These are phyloP conservation scores for Allygus modestus DNA, from an alignment of 2,888 invertebrate species.

Conservation along the genomic window DNA sequence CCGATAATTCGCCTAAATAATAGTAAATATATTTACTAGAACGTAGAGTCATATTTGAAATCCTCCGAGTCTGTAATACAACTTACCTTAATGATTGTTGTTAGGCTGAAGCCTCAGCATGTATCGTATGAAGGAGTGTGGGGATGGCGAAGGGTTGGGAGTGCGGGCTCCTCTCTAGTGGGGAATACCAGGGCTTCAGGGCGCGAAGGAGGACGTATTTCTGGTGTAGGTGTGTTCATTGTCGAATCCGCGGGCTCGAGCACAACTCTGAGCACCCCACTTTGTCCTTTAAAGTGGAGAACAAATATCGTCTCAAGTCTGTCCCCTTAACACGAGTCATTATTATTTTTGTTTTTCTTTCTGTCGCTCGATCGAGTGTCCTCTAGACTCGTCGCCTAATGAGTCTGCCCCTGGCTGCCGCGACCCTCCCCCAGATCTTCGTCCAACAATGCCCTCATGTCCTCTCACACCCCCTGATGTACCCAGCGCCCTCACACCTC, in stretches of 20 bases:
- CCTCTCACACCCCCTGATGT: not conserved
- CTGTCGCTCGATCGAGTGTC: conserved; percentile 62
- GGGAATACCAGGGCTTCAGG: not conserved
- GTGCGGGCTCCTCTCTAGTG: too few species aligned
- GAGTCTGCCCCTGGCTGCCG: conserved; percentile 40
- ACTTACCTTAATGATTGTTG: too few species aligned
- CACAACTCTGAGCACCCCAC: conserved; percentile 46
- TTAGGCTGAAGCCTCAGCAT: too few species aligned
- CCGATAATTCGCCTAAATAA: too few species aligned
- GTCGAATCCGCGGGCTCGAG: conserved; percentile 49
- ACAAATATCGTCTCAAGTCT: conserved; percentile 63
- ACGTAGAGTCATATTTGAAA: too few species aligned
- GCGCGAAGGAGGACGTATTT: conserved; percentile 19
- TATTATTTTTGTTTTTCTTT: conserved; percentile 63
- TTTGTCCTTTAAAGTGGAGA: conserved; percentile 62
- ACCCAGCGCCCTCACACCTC: not conserved
- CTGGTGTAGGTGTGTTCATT: conserved; percentile 51
- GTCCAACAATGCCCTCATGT: not conserved
- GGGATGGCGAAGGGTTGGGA: too few species aligned
- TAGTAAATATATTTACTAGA: too few species aligned
- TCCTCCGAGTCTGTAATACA: too few species aligned
- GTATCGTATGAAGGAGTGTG: too few species aligned
- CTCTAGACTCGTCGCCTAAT: conserved; percentile 42
- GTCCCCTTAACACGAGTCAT: conserved; percentile 64
- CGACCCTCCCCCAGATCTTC: not conserved